A percentile compares a stretch with the other conserved stretches of the same genome.
These are phyloP conservation scores for Odontomyia ornata DNA, from an alignment of 2,888 invertebrate genomes.

Conservation along the genomic window DNA sequence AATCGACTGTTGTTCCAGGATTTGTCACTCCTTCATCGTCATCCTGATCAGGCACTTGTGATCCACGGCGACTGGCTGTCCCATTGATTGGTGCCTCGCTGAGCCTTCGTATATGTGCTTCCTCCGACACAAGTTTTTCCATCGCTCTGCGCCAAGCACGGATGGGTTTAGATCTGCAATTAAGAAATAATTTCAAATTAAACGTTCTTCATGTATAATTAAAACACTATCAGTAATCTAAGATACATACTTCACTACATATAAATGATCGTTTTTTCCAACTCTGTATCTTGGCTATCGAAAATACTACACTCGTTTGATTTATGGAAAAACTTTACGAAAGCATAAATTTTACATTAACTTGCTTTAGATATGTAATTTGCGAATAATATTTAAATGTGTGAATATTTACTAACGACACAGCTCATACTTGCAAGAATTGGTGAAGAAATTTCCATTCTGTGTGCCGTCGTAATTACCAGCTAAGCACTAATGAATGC, in stretches of 20 bases:
- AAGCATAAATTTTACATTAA: no score
- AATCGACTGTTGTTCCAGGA: constrained; percentile 52
- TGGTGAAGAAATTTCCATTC: neutral
- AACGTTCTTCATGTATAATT: neutral
- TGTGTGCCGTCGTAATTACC: constrained; percentile 12
- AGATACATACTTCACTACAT: no score
- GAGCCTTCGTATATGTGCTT: constrained; percentile 45
- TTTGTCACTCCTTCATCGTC: constrained; percentile 51
- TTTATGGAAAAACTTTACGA: no score
- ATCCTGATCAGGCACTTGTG: constrained; percentile 10
- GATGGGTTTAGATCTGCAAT: constrained; percentile 44
- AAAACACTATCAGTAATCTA: no score
- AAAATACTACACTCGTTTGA: no score
- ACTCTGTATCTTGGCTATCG: no score
- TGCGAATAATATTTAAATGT: no score
- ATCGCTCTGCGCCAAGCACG: constrained; percentile 50
- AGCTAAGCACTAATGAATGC: neutral
- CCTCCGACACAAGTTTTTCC: constrained; percentile 49
- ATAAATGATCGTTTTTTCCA: no score
- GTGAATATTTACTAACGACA: no score
- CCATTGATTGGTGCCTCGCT: constrained; percentile 42
- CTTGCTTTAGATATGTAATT: no score
- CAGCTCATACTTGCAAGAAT: neutral
- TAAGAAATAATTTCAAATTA: neutral
- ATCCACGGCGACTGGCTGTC: constrained; percentile 1